A percentile compares a stretch with the other conserved stretches of the same genome.
phyloP scores from a whole-genome alignment of 2,113 vertebrate genomes.

The Notiomystis cincta region DNA sequence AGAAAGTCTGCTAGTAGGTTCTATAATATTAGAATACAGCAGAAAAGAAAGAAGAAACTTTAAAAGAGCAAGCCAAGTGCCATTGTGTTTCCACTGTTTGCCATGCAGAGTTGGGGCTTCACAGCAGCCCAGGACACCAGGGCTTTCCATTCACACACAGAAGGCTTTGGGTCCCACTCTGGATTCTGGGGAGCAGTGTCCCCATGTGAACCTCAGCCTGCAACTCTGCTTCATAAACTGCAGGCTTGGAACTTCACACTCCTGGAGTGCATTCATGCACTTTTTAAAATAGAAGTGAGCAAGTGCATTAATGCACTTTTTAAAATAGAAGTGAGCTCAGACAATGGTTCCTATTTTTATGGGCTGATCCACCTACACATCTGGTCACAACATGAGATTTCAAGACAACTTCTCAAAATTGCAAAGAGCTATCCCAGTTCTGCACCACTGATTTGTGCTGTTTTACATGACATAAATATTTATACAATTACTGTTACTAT shows the following conservation, averaged over 20 bases:
- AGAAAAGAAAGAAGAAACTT: background rate
- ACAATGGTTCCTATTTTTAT: background rate
- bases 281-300: background rate
- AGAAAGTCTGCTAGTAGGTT: background rate
- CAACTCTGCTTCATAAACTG: background rate
- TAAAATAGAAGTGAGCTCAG: background rate
- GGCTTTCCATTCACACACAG: rapidly evolving
- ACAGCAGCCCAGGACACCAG: rapidly evolving
- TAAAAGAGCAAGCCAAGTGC: background rate
- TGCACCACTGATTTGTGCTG: background rate
- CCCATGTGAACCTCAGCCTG: rapidly evolving
- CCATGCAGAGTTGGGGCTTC: background rate
- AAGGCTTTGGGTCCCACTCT: rapidly evolving
- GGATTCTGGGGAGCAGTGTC: rapidly evolving
- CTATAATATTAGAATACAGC: background rate
- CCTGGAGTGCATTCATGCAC: background rate
- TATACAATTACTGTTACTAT: background rate
- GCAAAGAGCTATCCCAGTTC: background rate
- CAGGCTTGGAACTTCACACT: background rate
- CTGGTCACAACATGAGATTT: background rate
- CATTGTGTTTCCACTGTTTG: background rate
- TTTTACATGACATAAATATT: slow-evolving; percentile 7
- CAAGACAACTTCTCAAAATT: background rate
- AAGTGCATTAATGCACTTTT: background rate
- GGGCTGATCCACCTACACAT: background rate